These are phyloP conservation scores for Drosophila mayri DNA, from an alignment of 1,140 invertebrate genomes.

Conservation along the genomic window DNA sequence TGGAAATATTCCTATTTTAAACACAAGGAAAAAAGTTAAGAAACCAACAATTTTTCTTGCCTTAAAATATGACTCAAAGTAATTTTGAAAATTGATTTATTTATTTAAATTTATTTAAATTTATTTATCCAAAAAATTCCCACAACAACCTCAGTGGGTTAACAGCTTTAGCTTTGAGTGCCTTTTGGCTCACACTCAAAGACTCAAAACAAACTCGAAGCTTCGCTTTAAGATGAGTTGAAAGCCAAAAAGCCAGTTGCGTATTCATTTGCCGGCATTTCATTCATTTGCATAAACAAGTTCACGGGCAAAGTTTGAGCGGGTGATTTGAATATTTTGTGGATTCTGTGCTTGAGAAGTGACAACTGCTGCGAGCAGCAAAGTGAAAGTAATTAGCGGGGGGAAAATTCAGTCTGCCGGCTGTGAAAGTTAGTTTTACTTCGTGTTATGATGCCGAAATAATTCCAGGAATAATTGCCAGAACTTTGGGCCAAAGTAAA, in stretches of 20 bases:
- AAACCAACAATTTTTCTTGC: too few relatives aligned
- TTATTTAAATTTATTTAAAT: too few relatives aligned
- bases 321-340: conserved; percentile 64
- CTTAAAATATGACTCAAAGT: background rate
- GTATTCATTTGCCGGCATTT: conserved; percentile 56
- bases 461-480: conserved; percentile 29
- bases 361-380: conserved; percentile 44
- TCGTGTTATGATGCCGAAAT: conserved; percentile 16
- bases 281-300: conserved; percentile 76
- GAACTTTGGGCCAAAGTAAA: conserved; percentile 17
- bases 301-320: conserved; percentile 75
- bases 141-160: conserved; percentile 26
- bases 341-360: conserved; percentile 30
- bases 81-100: too few relatives aligned
- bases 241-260: conserved; percentile 30
- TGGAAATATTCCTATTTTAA: too few relatives aligned
- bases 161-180: conserved; percentile 30
- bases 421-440: conserved; percentile 9
- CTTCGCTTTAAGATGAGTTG: conserved; percentile 8
- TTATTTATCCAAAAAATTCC: too few relatives aligned
- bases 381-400: conserved; percentile 55
- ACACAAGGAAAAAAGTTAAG: too few relatives aligned
- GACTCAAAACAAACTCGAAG: conserved; percentile 22
- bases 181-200: conserved; percentile 19
- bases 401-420: conserved; percentile 20